Conservation (phyloP, 2,797 vertebrate species). For the Coranthus polyacanthus region DNA sequence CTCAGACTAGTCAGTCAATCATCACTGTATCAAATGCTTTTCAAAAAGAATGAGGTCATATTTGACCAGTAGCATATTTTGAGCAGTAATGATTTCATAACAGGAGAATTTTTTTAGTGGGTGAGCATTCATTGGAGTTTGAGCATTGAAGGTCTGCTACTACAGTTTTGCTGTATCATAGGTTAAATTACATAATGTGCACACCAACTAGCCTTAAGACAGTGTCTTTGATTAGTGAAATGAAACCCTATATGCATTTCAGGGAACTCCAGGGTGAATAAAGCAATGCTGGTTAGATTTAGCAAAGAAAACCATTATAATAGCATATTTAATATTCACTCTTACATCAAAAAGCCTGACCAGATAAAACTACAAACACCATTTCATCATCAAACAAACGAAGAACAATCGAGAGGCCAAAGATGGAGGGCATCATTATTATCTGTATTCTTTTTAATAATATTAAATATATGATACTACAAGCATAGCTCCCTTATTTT, state of each 20-base stretch:
- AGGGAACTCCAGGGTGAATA: background rate
- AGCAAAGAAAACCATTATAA: too few relatives aligned
- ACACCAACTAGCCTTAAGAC: background rate
- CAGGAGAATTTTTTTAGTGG: too few relatives aligned
- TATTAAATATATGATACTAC: background rate
- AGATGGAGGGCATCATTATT: too few relatives aligned
- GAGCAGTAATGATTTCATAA: constrained; percentile 32
- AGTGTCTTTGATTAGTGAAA: background rate
- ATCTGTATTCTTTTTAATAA: too few relatives aligned
- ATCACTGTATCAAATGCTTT: constrained; percentile 36
- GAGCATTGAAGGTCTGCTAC: constrained; percentile 4
- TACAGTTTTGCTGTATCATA: background rate
- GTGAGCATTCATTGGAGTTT: background rate
- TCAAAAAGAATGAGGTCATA: constrained; percentile 40
- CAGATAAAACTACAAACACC: background rate
- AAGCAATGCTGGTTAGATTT: background rate
- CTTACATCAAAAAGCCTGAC: background rate
- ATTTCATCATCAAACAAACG: background rate
- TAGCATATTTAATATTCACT: too few relatives aligned
- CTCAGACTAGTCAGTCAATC: constrained; percentile 5
- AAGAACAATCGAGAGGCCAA: too few relatives aligned
- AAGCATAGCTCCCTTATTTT: background rate
- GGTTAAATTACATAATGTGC: background rate
- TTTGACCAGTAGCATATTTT: constrained; percentile 38
- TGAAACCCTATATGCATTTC: background rate